Percentiles rank a stretch among this genome's conserved stretches.
Conservation (phyloP, 2,888 invertebrate species). For the Arctia plantaginis region DNA sequence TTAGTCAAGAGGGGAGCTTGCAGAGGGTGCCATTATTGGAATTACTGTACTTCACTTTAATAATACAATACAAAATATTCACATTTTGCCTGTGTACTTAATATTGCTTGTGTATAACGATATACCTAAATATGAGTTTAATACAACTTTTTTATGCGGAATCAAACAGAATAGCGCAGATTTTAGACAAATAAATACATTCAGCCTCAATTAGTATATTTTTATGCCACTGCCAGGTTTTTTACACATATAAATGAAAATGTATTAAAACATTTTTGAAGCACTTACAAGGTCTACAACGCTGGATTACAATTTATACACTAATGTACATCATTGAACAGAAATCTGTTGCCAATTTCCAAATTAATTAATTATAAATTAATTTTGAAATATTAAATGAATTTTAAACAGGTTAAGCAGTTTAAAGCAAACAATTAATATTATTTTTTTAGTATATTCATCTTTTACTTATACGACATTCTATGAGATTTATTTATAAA, state of each 20-base stretch:
- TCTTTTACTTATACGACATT: neutral
- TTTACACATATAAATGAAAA: neutral
- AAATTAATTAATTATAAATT: neutral
- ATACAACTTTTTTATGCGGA: neutral
- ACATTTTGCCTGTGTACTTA: neutral
- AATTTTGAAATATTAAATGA: neutral
- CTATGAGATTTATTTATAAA: neutral
- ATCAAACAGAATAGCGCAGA: neutral
- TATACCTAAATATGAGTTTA: neutral
- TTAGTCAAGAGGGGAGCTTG: conserved; percentile 46
- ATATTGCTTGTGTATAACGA: neutral
- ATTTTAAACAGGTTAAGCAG: neutral
- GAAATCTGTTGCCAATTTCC: too few relatives aligned
- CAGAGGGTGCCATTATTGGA: conserved; percentile 49
- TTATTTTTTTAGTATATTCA: neutral
- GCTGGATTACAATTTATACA: neutral
- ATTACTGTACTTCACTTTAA: conserved; percentile 16
- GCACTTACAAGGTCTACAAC: neutral
- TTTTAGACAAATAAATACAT: neutral
- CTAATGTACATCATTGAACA: neutral
- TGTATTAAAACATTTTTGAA: neutral
- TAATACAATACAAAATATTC: conserved; percentile 12
- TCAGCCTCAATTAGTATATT: neutral
- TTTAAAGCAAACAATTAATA: neutral
- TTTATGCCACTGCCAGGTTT: neutral